Percentiles rank a stretch among this genome's conserved stretches.
These are phyloP conservation scores for Octomys mimax DNA, from an alignment of 2,797 vertebrate genomes.

Conservation along the genomic window DNA sequence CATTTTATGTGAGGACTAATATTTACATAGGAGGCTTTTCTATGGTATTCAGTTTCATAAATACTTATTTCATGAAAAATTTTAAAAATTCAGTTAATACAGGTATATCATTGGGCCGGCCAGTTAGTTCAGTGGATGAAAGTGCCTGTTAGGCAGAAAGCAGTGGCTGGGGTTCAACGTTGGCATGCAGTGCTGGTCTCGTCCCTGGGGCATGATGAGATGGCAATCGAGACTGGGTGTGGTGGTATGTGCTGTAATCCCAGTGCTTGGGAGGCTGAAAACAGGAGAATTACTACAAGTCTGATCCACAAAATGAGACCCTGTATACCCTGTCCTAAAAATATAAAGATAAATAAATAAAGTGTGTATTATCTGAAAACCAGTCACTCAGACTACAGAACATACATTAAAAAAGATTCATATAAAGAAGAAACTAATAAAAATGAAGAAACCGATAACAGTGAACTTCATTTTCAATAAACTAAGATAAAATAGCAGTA, in stretches of 20 bases:
- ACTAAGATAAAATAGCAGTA: neutral
- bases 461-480: neutral
- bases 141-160: no score
- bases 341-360: no score
- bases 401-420: neutral
- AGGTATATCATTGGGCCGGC: neutral
- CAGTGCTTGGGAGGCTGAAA: no score
- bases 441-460: neutral
- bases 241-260: no score
- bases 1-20: conserved; percentile 39
- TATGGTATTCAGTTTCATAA: neutral
- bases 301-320: no score
- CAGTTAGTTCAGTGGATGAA: no score
- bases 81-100: neutral
- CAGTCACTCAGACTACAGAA: neutral
- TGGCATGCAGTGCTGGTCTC: no score
- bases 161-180: no score
- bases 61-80: neutral
- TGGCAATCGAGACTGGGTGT: no score
- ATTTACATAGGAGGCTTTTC: conserved; percentile 29
- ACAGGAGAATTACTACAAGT: no score
- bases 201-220: no score
- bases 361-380: neutral
- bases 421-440: neutral
- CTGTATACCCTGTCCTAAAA: no score